phyloP scores from a whole-genome alignment of 1,140 invertebrate species.

The Tetramorium simillimum region DNA sequence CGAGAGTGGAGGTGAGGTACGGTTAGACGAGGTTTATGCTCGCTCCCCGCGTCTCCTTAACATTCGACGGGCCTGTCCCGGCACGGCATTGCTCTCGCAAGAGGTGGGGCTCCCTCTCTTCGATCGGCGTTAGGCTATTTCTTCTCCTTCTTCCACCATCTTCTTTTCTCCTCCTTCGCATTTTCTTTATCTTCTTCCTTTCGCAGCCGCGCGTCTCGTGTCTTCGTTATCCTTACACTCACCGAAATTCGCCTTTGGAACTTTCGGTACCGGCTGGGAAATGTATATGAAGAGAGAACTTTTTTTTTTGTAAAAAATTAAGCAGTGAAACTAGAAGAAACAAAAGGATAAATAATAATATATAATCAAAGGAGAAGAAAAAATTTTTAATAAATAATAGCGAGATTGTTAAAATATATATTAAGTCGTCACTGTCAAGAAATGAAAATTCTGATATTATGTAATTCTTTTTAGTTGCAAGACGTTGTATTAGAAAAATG shows the following conservation, averaged over 20 bases:
- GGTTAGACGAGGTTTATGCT: conserved; percentile 77
- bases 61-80: conserved; percentile 82
- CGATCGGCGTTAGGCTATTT: conserved; percentile 74
- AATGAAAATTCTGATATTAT: not conserved
- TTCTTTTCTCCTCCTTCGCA: conserved; percentile 17
- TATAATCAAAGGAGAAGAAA: not conserved
- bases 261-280: not conserved
- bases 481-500: not conserved
- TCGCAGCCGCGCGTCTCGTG: conserved; percentile 42
- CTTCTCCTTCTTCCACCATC: conserved; percentile 67
- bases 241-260: not conserved
- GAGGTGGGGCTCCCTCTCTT: conserved; percentile 79
- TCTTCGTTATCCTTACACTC: conserved; percentile 46
- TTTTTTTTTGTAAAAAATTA: not conserved
- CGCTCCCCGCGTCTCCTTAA: conserved; percentile 79
- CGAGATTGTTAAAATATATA: not conserved
- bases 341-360: not conserved
- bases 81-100: conserved; percentile 72
- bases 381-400: not conserved
- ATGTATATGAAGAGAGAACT: not conserved
- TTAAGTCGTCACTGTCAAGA: not conserved
- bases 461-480: no score
- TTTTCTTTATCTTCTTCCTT: conserved; percentile 50
- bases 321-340: not conserved
- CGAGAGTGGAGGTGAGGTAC: conserved; percentile 76